Percentiles rank a stretch among this genome's conserved stretches.
These are phyloP conservation scores for Chymomyza procnemis DNA, from an alignment of 2,888 invertebrate genomes.

Conservation along the genomic window DNA sequence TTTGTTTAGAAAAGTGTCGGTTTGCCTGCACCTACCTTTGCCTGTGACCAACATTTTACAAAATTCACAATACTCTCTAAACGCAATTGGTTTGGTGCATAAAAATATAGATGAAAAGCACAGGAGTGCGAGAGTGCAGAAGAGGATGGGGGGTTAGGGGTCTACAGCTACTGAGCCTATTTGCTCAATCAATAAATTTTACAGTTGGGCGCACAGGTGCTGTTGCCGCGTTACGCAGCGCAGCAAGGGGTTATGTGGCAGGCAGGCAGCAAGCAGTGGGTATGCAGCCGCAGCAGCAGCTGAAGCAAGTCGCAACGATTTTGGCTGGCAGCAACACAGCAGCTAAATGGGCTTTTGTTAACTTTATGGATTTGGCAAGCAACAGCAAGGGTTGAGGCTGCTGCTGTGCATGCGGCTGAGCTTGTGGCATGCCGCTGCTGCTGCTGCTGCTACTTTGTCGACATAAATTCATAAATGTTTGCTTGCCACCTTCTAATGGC, in stretches of 20 bases:
- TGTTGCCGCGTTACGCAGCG: slow-evolving; percentile 19
- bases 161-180: slow-evolving; percentile 36
- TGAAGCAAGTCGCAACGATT: slow-evolving; percentile 28
- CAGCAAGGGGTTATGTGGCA: neutral
- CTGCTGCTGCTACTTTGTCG: slow-evolving; percentile 7
- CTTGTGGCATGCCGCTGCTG: neutral
- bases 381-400: neutral
- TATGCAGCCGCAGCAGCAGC: neutral
- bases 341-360: slow-evolving; percentile 44
- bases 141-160: neutral
- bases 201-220: slow-evolving; percentile 65
- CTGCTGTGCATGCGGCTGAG: neutral
- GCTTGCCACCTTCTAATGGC: slow-evolving; percentile 9
- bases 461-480: slow-evolving; percentile 59
- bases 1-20: too few species aligned
- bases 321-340: slow-evolving; percentile 42
- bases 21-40: neutral
- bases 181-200: slow-evolving; percentile 71
- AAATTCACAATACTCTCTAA: neutral
- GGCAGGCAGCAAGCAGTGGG: neutral
- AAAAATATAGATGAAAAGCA: neutral
- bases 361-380: slow-evolving; percentile 30
- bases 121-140: neutral
- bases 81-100: neutral
- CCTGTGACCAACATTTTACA: neutral